Evolutionary conservation across 2,113 vertebrate species (phyloP).

Genomic region (Chitala chitala): DNA sequence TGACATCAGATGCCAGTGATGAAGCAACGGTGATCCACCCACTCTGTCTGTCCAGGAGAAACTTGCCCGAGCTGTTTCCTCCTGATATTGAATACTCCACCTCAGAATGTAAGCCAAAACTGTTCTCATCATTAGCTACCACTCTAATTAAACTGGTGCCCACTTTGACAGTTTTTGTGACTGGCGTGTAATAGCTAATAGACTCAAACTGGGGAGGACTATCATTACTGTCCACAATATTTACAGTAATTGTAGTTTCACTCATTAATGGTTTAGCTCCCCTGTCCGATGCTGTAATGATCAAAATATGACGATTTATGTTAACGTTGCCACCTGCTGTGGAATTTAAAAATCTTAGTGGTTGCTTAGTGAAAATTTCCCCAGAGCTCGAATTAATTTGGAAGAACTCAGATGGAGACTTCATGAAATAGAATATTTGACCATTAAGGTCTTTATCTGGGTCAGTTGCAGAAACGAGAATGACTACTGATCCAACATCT

Average conservation of each 20-base stretch:
- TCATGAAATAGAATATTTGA: slow-evolving; percentile 90
- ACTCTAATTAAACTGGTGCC: slow-evolving; percentile 82
- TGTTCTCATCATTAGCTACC: slow-evolving; percentile 79
- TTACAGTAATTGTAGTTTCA: slow-evolving; percentile 88
- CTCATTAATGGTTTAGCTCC: slow-evolving; percentile 78
- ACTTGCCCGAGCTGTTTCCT: slow-evolving; percentile 70
- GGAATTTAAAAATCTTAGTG: slow-evolving; percentile 80
- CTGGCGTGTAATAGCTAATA: slow-evolving; percentile 79
- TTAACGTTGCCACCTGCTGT: slow-evolving; percentile 71
- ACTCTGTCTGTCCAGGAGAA: slow-evolving; percentile 73
- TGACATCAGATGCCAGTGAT: slow-evolving; percentile 73
- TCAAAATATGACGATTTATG: slow-evolving; percentile 89
- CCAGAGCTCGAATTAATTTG: slow-evolving; percentile 84
- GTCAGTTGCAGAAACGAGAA: slow-evolving; percentile 79
- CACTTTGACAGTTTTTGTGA: slow-evolving; percentile 83
- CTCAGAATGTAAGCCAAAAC: slow-evolving; percentile 88
- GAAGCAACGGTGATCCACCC: slow-evolving; percentile 85
- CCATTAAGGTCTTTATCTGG: slow-evolving; percentile 82
- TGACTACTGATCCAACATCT: slow-evolving; percentile 77
- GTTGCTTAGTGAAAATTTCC: slow-evolving; percentile 86
- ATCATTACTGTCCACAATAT: slow-evolving; percentile 88
- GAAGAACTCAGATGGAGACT: slow-evolving; percentile 90
- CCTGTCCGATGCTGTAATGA: slow-evolving; percentile 86
- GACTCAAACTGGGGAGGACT: slow-evolving; percentile 76
- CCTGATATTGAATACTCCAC: slow-evolving; percentile 76